Base-by-base conservation (phyloP, 2,888 invertebrate genomes). In the Sinohyriopsis cumingii region DNA sequence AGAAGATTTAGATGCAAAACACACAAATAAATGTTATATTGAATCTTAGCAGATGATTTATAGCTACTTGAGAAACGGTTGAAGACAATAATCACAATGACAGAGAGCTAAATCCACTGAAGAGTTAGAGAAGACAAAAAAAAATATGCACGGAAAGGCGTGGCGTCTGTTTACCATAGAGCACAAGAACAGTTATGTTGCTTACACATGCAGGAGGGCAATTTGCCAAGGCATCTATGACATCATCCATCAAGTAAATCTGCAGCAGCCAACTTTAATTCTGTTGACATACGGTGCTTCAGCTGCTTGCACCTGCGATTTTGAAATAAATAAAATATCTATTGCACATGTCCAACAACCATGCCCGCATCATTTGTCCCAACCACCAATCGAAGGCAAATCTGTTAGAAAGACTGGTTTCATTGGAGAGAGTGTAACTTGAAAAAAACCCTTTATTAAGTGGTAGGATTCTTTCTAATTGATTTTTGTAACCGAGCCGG, bases 41-140 rank as follows among this genome's bases (percentile, higher is more conserved):
- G 78, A 82, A 77, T 78, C 79, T 76, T 78, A 78, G 78, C 82
- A 81, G 83, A 84, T 86, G 86, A 86, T 86, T 86, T 86, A 86
- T 86, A 79, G 80, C 84, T 83, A 84, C 84, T 82, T 80, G 77
- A 83, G 81, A 80, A 81, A 82, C 85, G 82, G 80, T 79, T 80
- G 82, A 82, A 80, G 82, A 85, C 81, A 78, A 82, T 76, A 69
- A 68, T 72, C 69, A 75, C 77, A 80, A 79, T 78, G 74, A 77
- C 77, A 77, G 45, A 45, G 45, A 45, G 45, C 45, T 12, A 45
- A 45, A 45, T 45, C 45, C 45, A 45, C 45, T 45, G 45, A 12
- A 45, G 45, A 45, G 45, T 45, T 45, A 45, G 45, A 45, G 45
- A 45, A 45, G 45, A 45, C 12, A 12, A 12, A 45, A 45, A 45